Evolutionary conservation across 2,888 invertebrate genomes (phyloP), one percentile per base, ranked within the genome.

Genomic region (Teleiodes luculella): DNA sequence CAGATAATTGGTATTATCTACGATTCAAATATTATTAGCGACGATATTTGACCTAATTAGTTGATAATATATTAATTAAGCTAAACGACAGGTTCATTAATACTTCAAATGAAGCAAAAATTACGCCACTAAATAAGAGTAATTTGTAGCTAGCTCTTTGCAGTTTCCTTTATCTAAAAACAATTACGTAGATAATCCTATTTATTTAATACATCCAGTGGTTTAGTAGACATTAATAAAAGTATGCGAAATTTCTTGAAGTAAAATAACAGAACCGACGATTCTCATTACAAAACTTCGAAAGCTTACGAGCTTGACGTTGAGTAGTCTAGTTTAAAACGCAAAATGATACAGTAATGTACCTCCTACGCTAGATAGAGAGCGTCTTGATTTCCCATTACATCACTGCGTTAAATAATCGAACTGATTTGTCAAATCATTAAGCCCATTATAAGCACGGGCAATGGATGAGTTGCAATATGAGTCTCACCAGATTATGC

Each of bases 351-450:
- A 4, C 6, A 24, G 14, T 37, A 37, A 37, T 13, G 36, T 36
- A 49, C 49, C 28, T n/a, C 28, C 37, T 49, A 37, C 37, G 37
- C 49, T 14, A 49, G 37, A 36, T 35, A 47, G 48, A 14, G 20
- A 10, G 16, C 7, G 5, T 13, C 8, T 28, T 35, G 16, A 49
- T 28, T 49, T 37, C 64, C 64, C 48, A 59, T 77, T 66, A 67
- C 59, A 65, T 66, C 70, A 76, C 46, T 47, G 48, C 53, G 39
- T 54, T 65, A 66, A 66, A 58, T 69, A 70, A 76, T 70, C 63
- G 69, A 65, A 67, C 59, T 64, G 62, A 65, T 76, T 76, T 70
- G 67, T 76, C 69, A 73, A 71, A 68, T 67, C 62, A 69, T 68
- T 69, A 58, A 64, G 60, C 59, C 63, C 61, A 61, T 57, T 59